phyloP scores from a whole-genome alignment of 2,113 vertebrate species.

The Piprites chloris region DNA sequence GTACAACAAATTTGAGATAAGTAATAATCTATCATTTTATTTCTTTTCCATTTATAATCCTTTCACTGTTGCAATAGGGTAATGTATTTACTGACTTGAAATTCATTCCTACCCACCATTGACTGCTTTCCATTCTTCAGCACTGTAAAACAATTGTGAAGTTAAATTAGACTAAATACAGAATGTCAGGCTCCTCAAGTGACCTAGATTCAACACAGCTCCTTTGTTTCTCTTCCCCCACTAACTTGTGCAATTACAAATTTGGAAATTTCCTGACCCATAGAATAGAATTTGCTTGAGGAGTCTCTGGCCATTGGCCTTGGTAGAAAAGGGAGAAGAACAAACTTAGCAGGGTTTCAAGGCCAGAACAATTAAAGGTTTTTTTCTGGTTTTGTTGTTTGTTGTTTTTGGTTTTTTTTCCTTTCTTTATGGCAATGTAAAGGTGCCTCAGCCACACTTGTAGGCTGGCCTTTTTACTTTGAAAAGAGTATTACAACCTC shows the following conservation, averaged over 20 bases:
- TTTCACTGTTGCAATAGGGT: background rate
- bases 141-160: background rate
- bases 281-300: background rate
- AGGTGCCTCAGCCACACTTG: background rate
- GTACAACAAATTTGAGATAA: background rate
- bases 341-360: background rate
- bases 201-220: background rate
- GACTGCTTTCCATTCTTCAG: background rate
- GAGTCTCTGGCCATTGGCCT: background rate
- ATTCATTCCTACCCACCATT: background rate
- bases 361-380: rapidly evolving
- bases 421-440: background rate
- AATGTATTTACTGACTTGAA: background rate
- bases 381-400: background rate
- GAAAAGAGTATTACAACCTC: background rate
- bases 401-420: background rate
- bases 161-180: background rate
- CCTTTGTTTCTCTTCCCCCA: background rate
- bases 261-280: background rate
- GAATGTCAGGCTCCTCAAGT: rapidly evolving
- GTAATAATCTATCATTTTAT: background rate
- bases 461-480: background rate
- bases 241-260: background rate
- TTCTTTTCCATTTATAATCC: background rate
- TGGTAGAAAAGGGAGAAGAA: background rate